Evolutionary conservation across 2,888 invertebrate species (phyloP).

Genomic region (Trachelus stipa): DNA sequence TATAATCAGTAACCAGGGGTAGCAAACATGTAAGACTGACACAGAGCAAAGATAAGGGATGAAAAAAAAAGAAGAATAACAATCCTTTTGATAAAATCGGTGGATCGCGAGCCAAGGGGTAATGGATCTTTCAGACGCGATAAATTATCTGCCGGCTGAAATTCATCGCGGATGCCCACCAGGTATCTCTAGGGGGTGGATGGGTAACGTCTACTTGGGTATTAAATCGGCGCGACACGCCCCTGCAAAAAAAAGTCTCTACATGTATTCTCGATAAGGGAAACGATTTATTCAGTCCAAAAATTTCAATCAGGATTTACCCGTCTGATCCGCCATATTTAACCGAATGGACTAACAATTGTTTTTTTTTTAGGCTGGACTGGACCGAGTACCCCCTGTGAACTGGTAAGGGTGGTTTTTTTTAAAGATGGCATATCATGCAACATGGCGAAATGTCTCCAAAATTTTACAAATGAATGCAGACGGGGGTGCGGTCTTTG

Average conservation of each 20-base stretch:
- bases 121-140: neutral
- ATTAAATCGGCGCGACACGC: neutral
- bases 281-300: neutral
- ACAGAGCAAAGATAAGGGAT: neutral
- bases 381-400: neutral
- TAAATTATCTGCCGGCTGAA: neutral
- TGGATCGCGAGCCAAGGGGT: neutral
- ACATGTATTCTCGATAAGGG: neutral
- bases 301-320: neutral
- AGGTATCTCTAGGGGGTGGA: neutral
- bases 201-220: neutral
- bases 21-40: neutral
- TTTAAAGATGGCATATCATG: neutral
- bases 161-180: neutral
- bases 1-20: neutral
- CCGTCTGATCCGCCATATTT: neutral
- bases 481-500: neutral
- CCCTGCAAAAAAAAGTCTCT: neutral
- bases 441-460: neutral
- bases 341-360: neutral
- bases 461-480: neutral
- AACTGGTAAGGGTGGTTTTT: neutral
- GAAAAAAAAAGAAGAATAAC: neutral
- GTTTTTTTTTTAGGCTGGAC: neutral
- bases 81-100: neutral